A percentile compares a stretch with the other conserved stretches of the same genome.
These are phyloP conservation scores for Hypothenemus hampei DNA, from an alignment of 1,140 invertebrate genomes.

Conservation along the genomic window DNA sequence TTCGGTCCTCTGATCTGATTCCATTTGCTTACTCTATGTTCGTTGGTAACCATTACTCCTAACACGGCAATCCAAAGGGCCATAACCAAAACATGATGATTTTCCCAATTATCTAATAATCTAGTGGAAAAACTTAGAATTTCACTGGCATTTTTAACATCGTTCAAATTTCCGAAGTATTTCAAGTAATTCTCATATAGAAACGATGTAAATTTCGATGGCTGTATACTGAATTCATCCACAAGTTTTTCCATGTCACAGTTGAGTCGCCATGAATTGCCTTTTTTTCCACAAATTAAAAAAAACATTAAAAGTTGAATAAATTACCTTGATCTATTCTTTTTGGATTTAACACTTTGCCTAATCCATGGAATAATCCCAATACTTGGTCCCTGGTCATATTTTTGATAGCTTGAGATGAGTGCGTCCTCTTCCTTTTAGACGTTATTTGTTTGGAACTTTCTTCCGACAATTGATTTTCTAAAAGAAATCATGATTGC, in stretches of 20 bases:
- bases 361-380: conserved; percentile 66
- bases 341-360: conserved; percentile 73
- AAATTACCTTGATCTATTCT: conserved; percentile 46
- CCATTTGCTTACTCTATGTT: conserved; percentile 61
- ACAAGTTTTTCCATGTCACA: conserved; percentile 61
- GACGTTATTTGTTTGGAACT: too few relatives aligned
- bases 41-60: conserved; percentile 65
- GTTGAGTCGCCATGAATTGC: conserved; percentile 46
- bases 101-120: conserved; percentile 63
- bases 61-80: conserved; percentile 57
- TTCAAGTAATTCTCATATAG: conserved; percentile 69
- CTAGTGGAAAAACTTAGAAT: conserved; percentile 58
- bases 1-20: conserved; percentile 62
- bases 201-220: conserved; percentile 59
- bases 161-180: conserved; percentile 58
- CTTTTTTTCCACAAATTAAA: not conserved
- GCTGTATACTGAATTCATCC: conserved; percentile 58
- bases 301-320: not conserved
- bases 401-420: conserved; percentile 46
- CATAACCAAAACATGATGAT: conserved; percentile 49
- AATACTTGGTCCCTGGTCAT: conserved; percentile 61
- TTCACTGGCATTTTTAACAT: conserved; percentile 52
- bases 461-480: too few relatives aligned
- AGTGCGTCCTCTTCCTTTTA: conserved; percentile 34
- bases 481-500: too few relatives aligned